Evolutionary conservation across 2,797 vertebrate genomes (phyloP).

Genomic region (Amphiprion clarkii): DNA sequence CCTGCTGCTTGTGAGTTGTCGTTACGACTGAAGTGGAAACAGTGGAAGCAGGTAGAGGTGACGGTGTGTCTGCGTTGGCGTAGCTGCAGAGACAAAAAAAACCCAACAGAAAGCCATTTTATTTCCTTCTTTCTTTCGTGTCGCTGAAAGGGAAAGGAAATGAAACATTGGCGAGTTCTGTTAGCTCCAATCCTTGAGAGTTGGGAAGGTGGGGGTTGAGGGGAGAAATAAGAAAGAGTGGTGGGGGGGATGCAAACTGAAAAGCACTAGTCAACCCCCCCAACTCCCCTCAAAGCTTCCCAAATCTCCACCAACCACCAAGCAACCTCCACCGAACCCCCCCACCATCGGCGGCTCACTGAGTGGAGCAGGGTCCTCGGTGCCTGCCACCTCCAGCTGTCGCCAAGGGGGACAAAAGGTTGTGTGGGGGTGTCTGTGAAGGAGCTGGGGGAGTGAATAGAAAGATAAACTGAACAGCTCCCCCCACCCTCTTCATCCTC

Average conservation of each 20-base stretch:
- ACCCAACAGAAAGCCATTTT: neutral
- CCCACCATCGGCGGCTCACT: neutral
- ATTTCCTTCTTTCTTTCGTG: neutral
- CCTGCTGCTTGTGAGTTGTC: neutral
- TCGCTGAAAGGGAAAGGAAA: slow-evolving; percentile 32
- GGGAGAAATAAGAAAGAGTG: slow-evolving; percentile 26
- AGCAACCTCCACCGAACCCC: slow-evolving; percentile 18
- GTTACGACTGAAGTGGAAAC: neutral
- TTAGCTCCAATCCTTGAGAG: slow-evolving; percentile 24
- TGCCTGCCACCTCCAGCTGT: slow-evolving; percentile 87
- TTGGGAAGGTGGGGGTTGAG: slow-evolving; percentile 37
- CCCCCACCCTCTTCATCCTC: slow-evolving; percentile 39
- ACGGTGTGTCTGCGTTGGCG: slow-evolving; percentile 14
- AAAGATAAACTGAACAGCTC: slow-evolving; percentile 84
- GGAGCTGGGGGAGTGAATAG: slow-evolving; percentile 76
- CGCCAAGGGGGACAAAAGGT: slow-evolving; percentile 85
- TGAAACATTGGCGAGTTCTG: slow-evolving; percentile 49
- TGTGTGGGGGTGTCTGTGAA: slow-evolving; percentile 69
- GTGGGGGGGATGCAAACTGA: slow-evolving; percentile 23
- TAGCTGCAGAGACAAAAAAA: neutral
- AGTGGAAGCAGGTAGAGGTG: slow-evolving; percentile 21
- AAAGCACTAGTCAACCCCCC: slow-evolving; percentile 31
- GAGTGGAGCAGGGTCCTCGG: slow-evolving; percentile 59
- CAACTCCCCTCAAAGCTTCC: neutral
- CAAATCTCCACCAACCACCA: slow-evolving; percentile 10